A percentile compares a stretch with the other conserved stretches of the same genome.
Conservation (phyloP, 2,797 vertebrate species). For the Malurus splendens region DNA sequence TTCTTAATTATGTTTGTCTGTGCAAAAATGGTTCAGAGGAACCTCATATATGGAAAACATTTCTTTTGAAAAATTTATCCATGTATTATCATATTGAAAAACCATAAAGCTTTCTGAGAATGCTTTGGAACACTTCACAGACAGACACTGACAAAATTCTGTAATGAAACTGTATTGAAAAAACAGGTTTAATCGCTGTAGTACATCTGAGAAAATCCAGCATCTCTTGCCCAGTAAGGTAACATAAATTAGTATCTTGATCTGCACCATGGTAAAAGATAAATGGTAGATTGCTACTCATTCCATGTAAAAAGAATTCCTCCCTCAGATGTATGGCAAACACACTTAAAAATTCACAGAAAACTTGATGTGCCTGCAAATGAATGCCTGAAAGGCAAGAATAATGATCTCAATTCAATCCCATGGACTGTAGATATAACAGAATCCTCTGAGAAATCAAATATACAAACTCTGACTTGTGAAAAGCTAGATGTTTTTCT, state of each 20-base stretch:
- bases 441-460: constrained; percentile 28
- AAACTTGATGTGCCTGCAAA: neutral
- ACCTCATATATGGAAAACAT: neutral
- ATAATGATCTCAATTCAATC: neutral
- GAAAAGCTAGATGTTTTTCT: neutral
- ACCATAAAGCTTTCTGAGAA: neutral
- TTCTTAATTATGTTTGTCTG: neutral
- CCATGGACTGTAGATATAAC: neutral
- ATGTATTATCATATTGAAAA: neutral
- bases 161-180: neutral
- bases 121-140: neutral
- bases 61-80: neutral
- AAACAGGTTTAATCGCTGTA: neutral
- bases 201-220: neutral
- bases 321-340: neutral
- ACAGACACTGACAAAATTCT: neutral
- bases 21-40: neutral
- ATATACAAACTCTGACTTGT: neutral
- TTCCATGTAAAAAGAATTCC: neutral
- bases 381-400: neutral
- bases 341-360: neutral
- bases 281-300: neutral
- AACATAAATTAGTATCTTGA: neutral
- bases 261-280: neutral
- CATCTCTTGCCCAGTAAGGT: neutral